Percentiles rank a stretch among this genome's conserved stretches.
These are phyloP conservation scores for Malachius bipustulatus DNA, from an alignment of 2,888 invertebrate genomes.

Conservation along the genomic window DNA sequence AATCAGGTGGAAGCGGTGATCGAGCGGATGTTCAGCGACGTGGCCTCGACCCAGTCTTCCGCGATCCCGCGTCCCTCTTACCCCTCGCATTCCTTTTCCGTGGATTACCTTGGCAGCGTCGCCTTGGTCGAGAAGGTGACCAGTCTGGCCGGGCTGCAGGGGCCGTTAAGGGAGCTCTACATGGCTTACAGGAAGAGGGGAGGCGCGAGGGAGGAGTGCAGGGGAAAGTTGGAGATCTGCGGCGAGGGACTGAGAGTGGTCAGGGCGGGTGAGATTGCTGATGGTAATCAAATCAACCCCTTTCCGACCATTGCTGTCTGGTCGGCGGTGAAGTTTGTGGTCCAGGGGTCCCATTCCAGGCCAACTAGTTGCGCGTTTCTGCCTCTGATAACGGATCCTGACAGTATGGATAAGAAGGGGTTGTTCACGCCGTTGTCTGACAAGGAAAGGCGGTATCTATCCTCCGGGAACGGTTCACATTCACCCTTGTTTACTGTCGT, in stretches of 20 bases:
- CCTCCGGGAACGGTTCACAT: constrained; percentile 45
- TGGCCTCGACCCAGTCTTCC: constrained; percentile 45
- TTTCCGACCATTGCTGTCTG: constrained; percentile 87
- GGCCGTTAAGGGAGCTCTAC: constrained; percentile 65
- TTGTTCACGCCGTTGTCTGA: constrained; percentile 47
- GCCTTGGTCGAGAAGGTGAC: constrained; percentile 69
- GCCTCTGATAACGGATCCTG: constrained; percentile 73
- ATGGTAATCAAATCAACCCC: constrained; percentile 47
- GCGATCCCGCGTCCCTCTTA: constrained; percentile 37
- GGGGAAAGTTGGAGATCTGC: constrained; percentile 55
- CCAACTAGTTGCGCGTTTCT: constrained; percentile 64
- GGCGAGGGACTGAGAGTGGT: constrained; percentile 61
- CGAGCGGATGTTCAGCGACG: constrained; percentile 72
- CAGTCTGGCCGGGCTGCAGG: constrained; percentile 70
- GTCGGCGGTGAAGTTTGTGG: constrained; percentile 80
- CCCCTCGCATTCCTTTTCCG: constrained; percentile 44
- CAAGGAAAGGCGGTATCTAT: constrained; percentile 45
- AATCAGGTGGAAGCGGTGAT: constrained; percentile 78
- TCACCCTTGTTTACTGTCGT: constrained; percentile 83
- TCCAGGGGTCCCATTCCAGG: constrained; percentile 47
- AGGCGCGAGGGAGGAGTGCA: constrained; percentile 42
- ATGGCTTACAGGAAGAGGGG: constrained; percentile 46
- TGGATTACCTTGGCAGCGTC: constrained; percentile 73
- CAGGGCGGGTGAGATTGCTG: constrained; percentile 48
- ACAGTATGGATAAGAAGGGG: constrained; percentile 61